Conservation (phyloP, 1,140 invertebrate species). For the Diploscapter pachys region DNA sequence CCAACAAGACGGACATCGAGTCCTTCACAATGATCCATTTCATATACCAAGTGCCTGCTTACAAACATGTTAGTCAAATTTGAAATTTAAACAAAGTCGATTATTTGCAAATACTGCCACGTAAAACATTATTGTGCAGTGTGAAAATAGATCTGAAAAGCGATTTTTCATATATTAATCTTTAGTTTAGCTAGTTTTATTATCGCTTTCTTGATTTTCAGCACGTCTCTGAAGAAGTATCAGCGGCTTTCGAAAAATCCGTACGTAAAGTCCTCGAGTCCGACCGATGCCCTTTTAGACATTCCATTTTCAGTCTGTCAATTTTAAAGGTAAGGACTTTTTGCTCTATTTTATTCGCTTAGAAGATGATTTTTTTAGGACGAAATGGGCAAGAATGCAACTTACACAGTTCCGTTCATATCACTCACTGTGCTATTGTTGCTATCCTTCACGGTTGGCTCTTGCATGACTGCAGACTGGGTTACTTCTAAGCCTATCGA, state of each 20-base stretch:
- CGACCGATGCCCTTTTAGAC: slow-evolving; percentile 32
- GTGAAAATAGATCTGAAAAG: too few species aligned
- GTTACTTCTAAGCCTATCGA: slow-evolving; percentile 54
- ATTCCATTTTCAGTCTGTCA: slow-evolving; percentile 48
- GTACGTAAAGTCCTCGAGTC: slow-evolving; percentile 40
- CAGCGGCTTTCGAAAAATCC: slow-evolving; percentile 44
- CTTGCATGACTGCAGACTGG: slow-evolving; percentile 58
- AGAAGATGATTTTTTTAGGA: neutral
- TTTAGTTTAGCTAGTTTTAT: too few species aligned
- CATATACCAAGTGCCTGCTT: slow-evolving; percentile 49
- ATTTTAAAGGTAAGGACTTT: slow-evolving; percentile 43
- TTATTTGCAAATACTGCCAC: too few species aligned
- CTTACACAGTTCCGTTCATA: slow-evolving; percentile 57
- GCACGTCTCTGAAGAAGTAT: slow-evolving; percentile 51
- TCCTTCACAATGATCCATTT: slow-evolving; percentile 50
- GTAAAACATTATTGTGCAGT: too few species aligned
- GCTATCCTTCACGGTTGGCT: slow-evolving; percentile 52
- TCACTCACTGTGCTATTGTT: slow-evolving; percentile 53
- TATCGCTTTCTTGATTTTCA: slow-evolving; percentile 14
- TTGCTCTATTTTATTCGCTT: neutral
- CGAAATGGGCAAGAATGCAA: slow-evolving; percentile 58
- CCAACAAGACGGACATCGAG: slow-evolving; percentile 34
- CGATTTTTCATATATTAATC: too few species aligned
- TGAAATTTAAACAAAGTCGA: too few species aligned
- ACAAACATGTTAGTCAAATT: slow-evolving; percentile 11